These are phyloP conservation scores for Oostethus manadensis DNA, from an alignment of 2,113 vertebrate species.

Conservation along the genomic window DNA sequence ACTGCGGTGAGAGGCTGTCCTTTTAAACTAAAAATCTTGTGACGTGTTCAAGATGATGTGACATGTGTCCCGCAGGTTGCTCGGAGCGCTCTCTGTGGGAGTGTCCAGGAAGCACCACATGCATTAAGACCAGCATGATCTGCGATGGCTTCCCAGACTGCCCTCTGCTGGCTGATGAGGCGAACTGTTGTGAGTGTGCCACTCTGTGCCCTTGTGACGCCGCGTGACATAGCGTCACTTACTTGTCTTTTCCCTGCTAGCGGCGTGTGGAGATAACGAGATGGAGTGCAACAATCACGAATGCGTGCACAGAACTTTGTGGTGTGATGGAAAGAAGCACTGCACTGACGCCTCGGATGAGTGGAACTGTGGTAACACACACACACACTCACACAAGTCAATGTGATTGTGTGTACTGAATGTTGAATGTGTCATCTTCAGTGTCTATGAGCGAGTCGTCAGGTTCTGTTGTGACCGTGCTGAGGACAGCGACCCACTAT, in stretches of 20 bases:
- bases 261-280: slow-evolving; percentile 80
- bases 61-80: slow-evolving; percentile 75
- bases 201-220: not conserved
- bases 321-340: slow-evolving; percentile 86
- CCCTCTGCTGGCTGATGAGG: slow-evolving; percentile 83
- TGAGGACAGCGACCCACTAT: slow-evolving; percentile 77
- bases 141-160: slow-evolving; percentile 97
- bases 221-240: not conserved
- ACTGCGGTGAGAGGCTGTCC: slow-evolving; percentile 78
- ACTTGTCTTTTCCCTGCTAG: slow-evolving; percentile 56
- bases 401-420: not conserved
- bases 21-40: not conserved
- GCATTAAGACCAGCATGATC: slow-evolving; percentile 83
- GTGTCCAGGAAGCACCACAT: slow-evolving; percentile 81
- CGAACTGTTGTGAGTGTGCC: slow-evolving; percentile 86
- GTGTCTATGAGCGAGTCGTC: slow-evolving; percentile 78
- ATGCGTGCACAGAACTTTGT: slow-evolving; percentile 81
- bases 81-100: slow-evolving; percentile 89
- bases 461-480: slow-evolving; percentile 74
- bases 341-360: slow-evolving; percentile 92
- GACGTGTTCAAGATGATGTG: too few relatives aligned
- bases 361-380: slow-evolving; percentile 84
- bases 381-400: not conserved
- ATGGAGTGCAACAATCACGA: slow-evolving; percentile 84
- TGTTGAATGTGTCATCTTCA: slow-evolving; percentile 43